phyloP scores from a whole-genome alignment of 2,888 invertebrate genomes.

The Cephus pulcher region DNA sequence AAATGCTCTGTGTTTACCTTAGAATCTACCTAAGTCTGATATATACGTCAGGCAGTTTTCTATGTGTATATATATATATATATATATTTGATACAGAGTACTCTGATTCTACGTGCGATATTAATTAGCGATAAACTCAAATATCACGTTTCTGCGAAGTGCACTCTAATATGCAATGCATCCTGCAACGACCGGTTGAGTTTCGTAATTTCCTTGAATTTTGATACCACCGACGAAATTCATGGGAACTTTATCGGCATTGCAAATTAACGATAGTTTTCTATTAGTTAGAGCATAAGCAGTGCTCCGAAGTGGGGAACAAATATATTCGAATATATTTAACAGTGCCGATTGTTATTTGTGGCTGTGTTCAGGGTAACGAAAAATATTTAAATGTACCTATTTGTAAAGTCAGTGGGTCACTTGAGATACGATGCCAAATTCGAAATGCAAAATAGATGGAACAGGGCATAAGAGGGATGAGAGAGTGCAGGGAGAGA shows the following conservation, averaged over 20 bases:
- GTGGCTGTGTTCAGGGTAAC: not conserved
- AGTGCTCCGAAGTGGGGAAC: not conserved
- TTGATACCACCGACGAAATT: not conserved
- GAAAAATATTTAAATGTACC: not conserved
- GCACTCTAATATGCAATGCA: not conserved
- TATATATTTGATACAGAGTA: not conserved
- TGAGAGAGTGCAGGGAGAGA: conserved; percentile 12
- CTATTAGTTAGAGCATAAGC: not conserved
- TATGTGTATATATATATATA: not conserved
- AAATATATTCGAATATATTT: not conserved
- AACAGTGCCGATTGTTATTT: not conserved
- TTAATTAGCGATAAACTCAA: not conserved
- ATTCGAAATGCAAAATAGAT: conserved; percentile 6
- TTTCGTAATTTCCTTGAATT: not conserved
- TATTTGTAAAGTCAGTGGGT: conserved; percentile 2
- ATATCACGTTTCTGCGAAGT: not conserved
- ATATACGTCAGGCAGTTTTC: not conserved
- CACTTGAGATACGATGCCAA: not conserved
- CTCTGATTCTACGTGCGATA: not conserved
- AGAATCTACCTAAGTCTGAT: not conserved
- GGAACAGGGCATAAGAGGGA: not conserved
- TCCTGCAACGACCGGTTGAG: not conserved
- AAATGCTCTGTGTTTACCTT: not conserved
- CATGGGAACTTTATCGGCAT: not conserved
- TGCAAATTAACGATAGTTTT: not conserved